Evolutionary conservation across 2,113 vertebrate species (phyloP).

Genomic region (Tamias sibiricus): DNA sequence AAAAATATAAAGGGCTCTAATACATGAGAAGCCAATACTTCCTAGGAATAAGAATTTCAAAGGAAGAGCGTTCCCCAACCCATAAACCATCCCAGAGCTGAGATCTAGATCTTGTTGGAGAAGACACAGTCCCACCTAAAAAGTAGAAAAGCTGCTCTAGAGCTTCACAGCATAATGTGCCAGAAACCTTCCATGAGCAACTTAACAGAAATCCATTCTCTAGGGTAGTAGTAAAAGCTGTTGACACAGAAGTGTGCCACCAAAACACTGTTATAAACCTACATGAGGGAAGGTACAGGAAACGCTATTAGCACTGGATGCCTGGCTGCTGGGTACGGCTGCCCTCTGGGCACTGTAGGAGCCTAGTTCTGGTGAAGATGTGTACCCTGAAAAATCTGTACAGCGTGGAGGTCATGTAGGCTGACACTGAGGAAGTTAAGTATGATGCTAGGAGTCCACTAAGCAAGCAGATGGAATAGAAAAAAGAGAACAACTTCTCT

Average conservation of each 20-base stretch:
- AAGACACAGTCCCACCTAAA: background rate
- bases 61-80: background rate
- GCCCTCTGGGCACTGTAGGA: background rate
- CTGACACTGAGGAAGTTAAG: background rate
- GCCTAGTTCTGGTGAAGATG: background rate
- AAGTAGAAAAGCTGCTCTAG: background rate
- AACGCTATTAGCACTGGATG: background rate
- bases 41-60: background rate
- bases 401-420: background rate
- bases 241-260: background rate
- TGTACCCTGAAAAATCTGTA: background rate
- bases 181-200: background rate
- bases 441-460: background rate
- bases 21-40: background rate
- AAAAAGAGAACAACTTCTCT: background rate
- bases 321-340: background rate
- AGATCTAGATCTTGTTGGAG: background rate
- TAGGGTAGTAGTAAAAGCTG: background rate
- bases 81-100: background rate
- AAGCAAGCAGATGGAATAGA: background rate
- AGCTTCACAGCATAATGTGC: background rate
- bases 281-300: background rate
- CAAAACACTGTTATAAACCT: constrained; percentile 11
- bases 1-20: constrained; percentile 31
- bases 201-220: background rate